These are phyloP conservation scores for Ellobius talpinus DNA, from an alignment of 2,113 vertebrate species.

Conservation along the genomic window DNA sequence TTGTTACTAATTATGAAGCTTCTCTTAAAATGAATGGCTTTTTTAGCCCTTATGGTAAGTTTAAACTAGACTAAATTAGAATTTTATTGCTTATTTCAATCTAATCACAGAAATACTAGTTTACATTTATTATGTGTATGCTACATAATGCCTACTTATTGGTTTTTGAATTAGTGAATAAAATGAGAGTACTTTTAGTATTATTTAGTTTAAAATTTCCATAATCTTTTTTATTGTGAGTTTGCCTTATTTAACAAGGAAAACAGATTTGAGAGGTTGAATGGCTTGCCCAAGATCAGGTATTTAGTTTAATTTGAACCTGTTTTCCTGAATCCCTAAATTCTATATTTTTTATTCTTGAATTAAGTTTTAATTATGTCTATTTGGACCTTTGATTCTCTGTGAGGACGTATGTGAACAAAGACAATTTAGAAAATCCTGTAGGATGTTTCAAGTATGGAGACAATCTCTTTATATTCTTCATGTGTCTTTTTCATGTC, in stretches of 20 bases:
- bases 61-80: slow-evolving; percentile 39
- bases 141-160: slow-evolving; percentile 29
- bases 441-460: neutral
- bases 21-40: slow-evolving; percentile 88
- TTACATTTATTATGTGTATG: slow-evolving; percentile 49
- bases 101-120: slow-evolving; percentile 16
- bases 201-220: slow-evolving; percentile 64
- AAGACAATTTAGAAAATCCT: slow-evolving; percentile 31
- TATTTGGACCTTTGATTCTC: slow-evolving; percentile 19
- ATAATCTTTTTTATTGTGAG: slow-evolving; percentile 10
- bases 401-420: neutral
- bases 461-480: neutral
- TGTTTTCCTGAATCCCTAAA: slow-evolving; percentile 23
- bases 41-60: slow-evolving; percentile 88
- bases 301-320: neutral
- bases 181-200: slow-evolving; percentile 50
- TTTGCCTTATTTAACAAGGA: neutral
- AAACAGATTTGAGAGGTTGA: neutral
- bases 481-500: neutral
- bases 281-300: neutral
- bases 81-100: slow-evolving; percentile 63
- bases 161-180: slow-evolving; percentile 60
- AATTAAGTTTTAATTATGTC: neutral
- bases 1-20: slow-evolving; percentile 89
- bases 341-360: slow-evolving; percentile 8